Evolutionary conservation across 2,113 vertebrate genomes (phyloP).

Genomic region (Oncorhynchus kisutch): DNA sequence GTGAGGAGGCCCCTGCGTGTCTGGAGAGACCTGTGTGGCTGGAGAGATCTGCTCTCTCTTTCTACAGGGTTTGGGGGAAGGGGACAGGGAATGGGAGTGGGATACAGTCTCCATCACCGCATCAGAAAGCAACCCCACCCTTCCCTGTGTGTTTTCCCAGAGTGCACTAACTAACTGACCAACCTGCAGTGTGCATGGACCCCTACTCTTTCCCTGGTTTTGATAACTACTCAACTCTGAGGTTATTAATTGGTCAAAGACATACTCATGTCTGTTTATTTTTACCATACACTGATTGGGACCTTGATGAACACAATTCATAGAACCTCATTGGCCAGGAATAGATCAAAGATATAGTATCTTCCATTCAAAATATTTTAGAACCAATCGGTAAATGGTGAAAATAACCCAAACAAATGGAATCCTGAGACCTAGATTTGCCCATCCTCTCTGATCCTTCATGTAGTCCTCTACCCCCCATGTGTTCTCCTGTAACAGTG

Average conservation of each 20-base stretch:
- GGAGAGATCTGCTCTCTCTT: background rate
- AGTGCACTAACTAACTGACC: slow-evolving; percentile 37
- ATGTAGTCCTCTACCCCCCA: slow-evolving; percentile 9
- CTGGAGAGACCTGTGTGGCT: background rate
- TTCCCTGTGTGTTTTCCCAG: slow-evolving; percentile 43
- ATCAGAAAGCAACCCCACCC: background rate
- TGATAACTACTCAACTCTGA: slow-evolving; percentile 74
- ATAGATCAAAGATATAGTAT: background rate
- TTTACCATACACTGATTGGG: slow-evolving; percentile 76
- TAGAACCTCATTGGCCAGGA: background rate
- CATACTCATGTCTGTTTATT: slow-evolving; percentile 43
- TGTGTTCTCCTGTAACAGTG: background rate
- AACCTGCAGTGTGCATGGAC: slow-evolving; percentile 75
- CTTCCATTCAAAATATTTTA: background rate
- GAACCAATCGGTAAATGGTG: slow-evolving; percentile 69
- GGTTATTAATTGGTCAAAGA: slow-evolving; percentile 76
- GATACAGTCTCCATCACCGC: background rate
- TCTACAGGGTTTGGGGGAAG: background rate
- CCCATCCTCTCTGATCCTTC: slow-evolving; percentile 69
- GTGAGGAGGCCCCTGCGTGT: too few relatives aligned
- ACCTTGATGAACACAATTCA: too few relatives aligned
- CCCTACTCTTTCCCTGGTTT: slow-evolving; percentile 28
- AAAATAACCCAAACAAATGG: slow-evolving; percentile 71
- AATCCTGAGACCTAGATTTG: slow-evolving; percentile 68
- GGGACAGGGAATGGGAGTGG: background rate